These are phyloP conservation scores for Premnoplex brunnescens DNA, from an alignment of 2,797 vertebrate genomes.

Conservation along the genomic window DNA sequence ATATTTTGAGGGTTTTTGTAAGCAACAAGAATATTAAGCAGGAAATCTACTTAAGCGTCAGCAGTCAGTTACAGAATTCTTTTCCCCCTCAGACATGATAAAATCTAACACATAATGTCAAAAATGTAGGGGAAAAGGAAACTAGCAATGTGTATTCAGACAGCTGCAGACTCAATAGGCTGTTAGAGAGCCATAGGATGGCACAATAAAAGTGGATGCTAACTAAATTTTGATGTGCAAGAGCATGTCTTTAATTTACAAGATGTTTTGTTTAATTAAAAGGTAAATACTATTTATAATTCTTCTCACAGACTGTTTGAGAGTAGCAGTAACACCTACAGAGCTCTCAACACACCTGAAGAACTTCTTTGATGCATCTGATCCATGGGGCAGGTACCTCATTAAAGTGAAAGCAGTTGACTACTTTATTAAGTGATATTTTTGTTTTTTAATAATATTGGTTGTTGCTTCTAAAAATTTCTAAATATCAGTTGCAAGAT, in stretches of 20 bases:
- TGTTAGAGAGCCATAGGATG: conserved; percentile 53
- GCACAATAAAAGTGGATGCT: conserved; percentile 68
- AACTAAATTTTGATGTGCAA: conserved; percentile 75
- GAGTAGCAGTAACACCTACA: conserved; percentile 68
- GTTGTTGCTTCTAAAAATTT: conserved; percentile 47
- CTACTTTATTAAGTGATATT: not conserved
- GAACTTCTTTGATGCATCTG: conserved; percentile 57
- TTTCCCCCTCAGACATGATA: not conserved
- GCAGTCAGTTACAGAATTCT: conserved; percentile 30
- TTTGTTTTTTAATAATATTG: conserved; percentile 48
- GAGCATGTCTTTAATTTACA: conserved; percentile 78
- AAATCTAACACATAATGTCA: conserved; percentile 30
- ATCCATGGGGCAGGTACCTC: conserved; percentile 49
- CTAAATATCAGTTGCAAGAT: not conserved
- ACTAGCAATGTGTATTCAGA: not conserved
- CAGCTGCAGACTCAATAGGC: conserved; percentile 37
- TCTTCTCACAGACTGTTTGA: conserved; percentile 71
- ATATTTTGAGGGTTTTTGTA: not conserved
- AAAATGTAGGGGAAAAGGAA: conserved; percentile 1
- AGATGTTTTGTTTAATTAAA: conserved; percentile 79
- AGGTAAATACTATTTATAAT: conserved; percentile 78
- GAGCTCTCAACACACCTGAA: conserved; percentile 50
- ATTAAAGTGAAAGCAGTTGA: conserved; percentile 42
- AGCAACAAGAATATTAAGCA: conserved; percentile 50
- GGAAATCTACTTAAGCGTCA: conserved; percentile 38